Conservation (phyloP, 2,888 invertebrate genomes). For the Adelognathus sp. region DNA sequence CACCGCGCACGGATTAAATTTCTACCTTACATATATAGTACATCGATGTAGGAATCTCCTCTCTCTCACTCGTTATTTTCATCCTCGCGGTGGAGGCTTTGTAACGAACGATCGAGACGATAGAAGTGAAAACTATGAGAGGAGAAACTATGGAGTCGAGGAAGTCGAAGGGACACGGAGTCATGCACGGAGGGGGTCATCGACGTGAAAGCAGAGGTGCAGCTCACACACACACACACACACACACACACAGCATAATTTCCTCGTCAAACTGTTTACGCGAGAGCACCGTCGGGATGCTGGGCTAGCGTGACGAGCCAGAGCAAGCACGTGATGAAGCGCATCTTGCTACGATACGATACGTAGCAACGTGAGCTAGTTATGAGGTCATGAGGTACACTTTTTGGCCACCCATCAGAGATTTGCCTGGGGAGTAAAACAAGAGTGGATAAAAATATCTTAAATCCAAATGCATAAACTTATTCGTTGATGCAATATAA, state of each 20-base stretch:
- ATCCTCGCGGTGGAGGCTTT: constrained; percentile 1
- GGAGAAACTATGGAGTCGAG: constrained; percentile 14
- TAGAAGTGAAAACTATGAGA: not conserved
- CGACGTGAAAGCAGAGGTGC: constrained; percentile 45
- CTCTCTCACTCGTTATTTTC: not conserved
- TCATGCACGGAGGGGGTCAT: constrained; percentile 56
- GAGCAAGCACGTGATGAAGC: constrained; percentile 23
- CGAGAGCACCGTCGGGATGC: not conserved
- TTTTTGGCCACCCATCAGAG: not conserved
- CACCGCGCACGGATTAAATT: constrained; percentile 46
- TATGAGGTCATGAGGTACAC: not conserved
- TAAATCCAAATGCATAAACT: not conserved
- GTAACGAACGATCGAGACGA: not conserved
- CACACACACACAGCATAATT: not conserved
- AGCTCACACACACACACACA: not conserved
- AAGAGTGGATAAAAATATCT: not conserved
- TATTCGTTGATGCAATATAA: not conserved
- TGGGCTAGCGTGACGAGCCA: constrained; percentile 26
- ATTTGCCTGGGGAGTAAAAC: not conserved
- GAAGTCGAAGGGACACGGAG: constrained; percentile 45
- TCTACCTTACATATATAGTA: constrained; percentile 37
- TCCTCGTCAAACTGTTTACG: not conserved
- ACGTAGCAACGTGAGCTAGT: not conserved
- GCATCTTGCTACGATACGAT: not conserved
- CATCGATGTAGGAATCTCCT: not conserved